Conservation (phyloP, 2,113 vertebrate genomes). For the Hassar affinis region DNA sequence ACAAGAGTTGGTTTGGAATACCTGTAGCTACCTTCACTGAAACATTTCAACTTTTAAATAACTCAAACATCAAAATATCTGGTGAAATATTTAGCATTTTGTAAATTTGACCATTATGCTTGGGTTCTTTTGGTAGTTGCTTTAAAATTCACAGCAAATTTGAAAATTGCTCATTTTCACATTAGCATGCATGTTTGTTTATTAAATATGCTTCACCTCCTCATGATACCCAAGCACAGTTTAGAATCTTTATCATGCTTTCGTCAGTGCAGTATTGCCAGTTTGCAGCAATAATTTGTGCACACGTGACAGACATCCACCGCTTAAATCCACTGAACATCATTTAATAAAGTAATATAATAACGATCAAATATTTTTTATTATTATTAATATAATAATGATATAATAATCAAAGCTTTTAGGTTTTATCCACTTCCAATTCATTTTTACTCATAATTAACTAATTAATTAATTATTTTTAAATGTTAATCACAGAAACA, state of each 20-base stretch:
- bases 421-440: neutral
- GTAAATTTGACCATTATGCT: neutral
- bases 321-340: neutral
- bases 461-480: too few species aligned
- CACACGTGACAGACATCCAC: neutral
- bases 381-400: too few species aligned
- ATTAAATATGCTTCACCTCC: neutral
- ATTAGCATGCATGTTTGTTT: neutral
- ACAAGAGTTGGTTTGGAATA: neutral
- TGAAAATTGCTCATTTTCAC: neutral
- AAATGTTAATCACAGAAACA: too few species aligned
- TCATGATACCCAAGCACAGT: neutral
- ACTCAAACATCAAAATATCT: neutral
- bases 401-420: too few species aligned
- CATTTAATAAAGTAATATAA: neutral
- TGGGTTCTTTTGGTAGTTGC: neutral
- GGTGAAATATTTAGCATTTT: neutral
- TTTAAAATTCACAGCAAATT: neutral
- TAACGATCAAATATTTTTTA: too few species aligned
- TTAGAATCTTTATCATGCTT: neutral
- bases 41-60: neutral
- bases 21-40: neutral
- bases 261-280: neutral
- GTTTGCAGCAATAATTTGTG: neutral
- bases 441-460: too few species aligned